Conservation (phyloP, 2,888 invertebrate species). For the Osmoderma eremita region DNA sequence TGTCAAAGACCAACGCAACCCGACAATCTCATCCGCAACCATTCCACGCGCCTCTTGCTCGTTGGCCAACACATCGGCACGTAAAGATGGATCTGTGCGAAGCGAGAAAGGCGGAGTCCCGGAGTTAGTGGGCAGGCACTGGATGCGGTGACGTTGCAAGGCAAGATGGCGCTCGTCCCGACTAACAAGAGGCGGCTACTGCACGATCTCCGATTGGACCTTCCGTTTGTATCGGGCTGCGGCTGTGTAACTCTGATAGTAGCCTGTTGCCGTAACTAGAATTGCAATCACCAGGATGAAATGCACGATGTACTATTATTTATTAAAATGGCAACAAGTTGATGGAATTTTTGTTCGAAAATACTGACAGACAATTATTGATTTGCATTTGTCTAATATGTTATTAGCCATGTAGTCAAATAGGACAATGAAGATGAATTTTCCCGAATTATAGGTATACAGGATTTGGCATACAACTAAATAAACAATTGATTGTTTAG, state of each 20-base stretch:
- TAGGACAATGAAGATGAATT: no score
- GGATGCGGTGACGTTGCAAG: slow-evolving; percentile 66
- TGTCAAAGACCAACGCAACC: no score
- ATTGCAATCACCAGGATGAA: slow-evolving; percentile 50
- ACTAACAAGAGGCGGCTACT: slow-evolving; percentile 48
- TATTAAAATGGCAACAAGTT: neutral
- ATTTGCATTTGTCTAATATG: no score
- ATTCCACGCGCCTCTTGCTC: slow-evolving; percentile 51
- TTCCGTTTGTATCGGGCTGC: slow-evolving; percentile 3
- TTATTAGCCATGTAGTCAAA: no score
- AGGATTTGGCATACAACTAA: no score
- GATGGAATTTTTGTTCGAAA: slow-evolving; percentile 47
- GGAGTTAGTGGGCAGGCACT: slow-evolving; percentile 66
- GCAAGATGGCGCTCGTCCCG: slow-evolving; percentile 66
- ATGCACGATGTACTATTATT: slow-evolving; percentile 26
- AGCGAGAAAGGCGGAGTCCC: slow-evolving; percentile 66
- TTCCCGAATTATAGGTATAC: no score
- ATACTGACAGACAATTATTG: no score
- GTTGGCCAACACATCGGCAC: slow-evolving; percentile 54
- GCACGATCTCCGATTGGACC: slow-evolving; percentile 21
- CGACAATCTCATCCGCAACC: no score
- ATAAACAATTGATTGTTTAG: no score
- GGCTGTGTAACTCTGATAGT: neutral
- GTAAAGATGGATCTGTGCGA: slow-evolving; percentile 65
- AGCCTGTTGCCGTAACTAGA: slow-evolving; percentile 42